phyloP scores from a whole-genome alignment of 2,888 invertebrate species.

The Meliscaeva auricollis region DNA sequence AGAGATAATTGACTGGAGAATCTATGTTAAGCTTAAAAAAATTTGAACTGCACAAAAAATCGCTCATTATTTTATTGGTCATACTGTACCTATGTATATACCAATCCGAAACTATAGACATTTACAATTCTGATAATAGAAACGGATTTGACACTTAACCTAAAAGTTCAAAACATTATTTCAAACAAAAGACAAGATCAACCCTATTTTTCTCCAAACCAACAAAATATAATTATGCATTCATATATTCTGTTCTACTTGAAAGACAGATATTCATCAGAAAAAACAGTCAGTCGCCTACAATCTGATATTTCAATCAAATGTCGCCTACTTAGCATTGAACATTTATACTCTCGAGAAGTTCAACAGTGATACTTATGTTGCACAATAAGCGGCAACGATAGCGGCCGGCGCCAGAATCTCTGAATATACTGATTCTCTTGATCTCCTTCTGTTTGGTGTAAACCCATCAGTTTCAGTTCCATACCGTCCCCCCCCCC shows the following conservation, averaged over 20 bases:
- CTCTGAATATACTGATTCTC: slow-evolving; percentile 32
- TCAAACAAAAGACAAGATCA: neutral
- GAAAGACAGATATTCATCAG: slow-evolving; percentile 41
- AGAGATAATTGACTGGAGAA: too few species aligned
- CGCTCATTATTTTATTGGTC: too few species aligned
- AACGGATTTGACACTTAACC: slow-evolving; percentile 30
- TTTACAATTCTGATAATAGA: too few species aligned
- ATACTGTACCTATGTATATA: too few species aligned
- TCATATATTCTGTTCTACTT: slow-evolving; percentile 16
- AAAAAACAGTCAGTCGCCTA: neutral
- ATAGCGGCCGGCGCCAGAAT: slow-evolving; percentile 13
- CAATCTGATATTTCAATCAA: slow-evolving; percentile 64
- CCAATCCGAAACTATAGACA: too few species aligned
- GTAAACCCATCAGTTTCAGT: slow-evolving; percentile 11
- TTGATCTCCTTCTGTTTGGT: slow-evolving; percentile 41
- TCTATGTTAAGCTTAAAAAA: too few species aligned
- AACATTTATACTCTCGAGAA: slow-evolving; percentile 37
- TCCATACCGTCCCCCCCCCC: too few species aligned
- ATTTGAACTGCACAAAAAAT: too few species aligned
- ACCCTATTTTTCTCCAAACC: neutral
- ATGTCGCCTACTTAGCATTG: slow-evolving; percentile 64
- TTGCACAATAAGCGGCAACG: neutral
- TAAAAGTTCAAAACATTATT: neutral
- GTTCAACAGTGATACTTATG: slow-evolving; percentile 19
- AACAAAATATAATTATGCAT: slow-evolving; percentile 43